These are phyloP conservation scores for Porphyrio hochstetteri DNA, from an alignment of 2,113 vertebrate species.

Conservation along the genomic window DNA sequence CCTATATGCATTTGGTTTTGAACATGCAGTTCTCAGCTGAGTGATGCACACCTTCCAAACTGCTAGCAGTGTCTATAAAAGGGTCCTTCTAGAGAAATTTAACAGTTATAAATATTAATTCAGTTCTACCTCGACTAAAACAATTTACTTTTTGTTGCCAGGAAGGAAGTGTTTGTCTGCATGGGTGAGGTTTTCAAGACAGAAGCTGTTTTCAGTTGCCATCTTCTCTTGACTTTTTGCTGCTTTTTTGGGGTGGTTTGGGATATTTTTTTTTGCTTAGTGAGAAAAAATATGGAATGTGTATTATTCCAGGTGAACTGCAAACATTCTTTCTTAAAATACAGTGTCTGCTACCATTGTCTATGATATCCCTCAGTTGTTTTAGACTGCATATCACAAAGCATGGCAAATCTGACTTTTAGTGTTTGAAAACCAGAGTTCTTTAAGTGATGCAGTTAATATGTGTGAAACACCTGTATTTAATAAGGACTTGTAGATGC, in stretches of 20 bases:
- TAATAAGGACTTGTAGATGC: background rate
- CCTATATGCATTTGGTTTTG: background rate
- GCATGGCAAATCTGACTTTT: background rate
- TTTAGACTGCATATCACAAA: background rate
- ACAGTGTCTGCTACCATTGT: background rate
- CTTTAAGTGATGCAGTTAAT: background rate
- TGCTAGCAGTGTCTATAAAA: background rate
- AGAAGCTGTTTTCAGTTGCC: background rate
- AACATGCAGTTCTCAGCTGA: background rate
- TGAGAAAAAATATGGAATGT: background rate
- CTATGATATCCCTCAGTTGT: background rate
- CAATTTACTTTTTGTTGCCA: background rate
- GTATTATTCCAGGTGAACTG: background rate
- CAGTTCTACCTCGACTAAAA: background rate
- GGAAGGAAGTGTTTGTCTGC: rapidly evolving
- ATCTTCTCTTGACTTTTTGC: background rate
- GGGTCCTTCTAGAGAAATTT: background rate
- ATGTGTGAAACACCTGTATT: background rate
- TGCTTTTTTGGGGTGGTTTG: background rate
- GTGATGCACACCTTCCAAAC: background rate
- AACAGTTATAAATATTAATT: background rate
- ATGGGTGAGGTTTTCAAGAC: background rate
- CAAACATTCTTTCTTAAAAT: background rate
- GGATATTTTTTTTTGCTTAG: background rate
- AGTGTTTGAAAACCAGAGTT: background rate